Conservation (phyloP, 1,140 invertebrate species). For the Saccostrea glomerata region DNA sequence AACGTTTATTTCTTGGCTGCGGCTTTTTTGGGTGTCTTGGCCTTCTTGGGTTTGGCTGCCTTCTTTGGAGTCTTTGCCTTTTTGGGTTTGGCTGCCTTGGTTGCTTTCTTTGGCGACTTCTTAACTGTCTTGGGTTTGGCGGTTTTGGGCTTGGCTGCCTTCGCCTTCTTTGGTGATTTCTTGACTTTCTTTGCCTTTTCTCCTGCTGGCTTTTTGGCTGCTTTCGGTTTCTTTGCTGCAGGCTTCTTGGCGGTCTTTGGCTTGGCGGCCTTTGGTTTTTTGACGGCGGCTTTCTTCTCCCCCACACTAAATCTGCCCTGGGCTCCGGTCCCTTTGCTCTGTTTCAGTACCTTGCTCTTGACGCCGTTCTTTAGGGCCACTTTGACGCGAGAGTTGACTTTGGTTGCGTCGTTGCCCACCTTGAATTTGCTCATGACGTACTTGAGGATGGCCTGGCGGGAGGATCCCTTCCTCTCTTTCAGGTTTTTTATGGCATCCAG, state of each 20-base stretch:
- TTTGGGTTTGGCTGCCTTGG: slow-evolving; percentile 42
- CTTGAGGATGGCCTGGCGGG: slow-evolving; percentile 76
- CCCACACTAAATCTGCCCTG: slow-evolving; percentile 76
- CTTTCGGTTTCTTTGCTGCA: slow-evolving; percentile 42
- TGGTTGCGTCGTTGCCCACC: slow-evolving; percentile 59
- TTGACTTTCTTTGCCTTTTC: slow-evolving; percentile 34
- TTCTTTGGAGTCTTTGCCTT: slow-evolving; percentile 10
- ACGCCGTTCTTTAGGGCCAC: slow-evolving; percentile 68
- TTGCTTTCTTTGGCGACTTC: slow-evolving; percentile 42
- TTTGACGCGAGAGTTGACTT: slow-evolving; percentile 69
- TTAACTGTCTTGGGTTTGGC: slow-evolving; percentile 51
- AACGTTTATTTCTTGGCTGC: slow-evolving; percentile 27
- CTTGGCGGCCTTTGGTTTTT: slow-evolving; percentile 40
- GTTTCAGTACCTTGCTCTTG: slow-evolving; percentile 67
- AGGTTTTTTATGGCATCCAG: slow-evolving; percentile 55
- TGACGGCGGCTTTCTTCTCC: slow-evolving; percentile 46
- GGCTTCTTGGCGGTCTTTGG: slow-evolving; percentile 43
- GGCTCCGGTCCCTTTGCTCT: slow-evolving; percentile 74
- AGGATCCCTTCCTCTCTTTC: slow-evolving; percentile 72
- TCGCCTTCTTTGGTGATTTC: slow-evolving; percentile 49
- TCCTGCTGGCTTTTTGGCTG: slow-evolving; percentile 41
- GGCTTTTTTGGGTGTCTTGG: slow-evolving; percentile 25
- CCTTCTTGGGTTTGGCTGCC: slow-evolving; percentile 34
- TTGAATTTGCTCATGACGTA: slow-evolving; percentile 76
- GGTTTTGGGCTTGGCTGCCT: slow-evolving; percentile 49